Evolutionary conservation across 2,888 invertebrate genomes (phyloP).

Genomic region (Eudasyphora cyanicolor): DNA sequence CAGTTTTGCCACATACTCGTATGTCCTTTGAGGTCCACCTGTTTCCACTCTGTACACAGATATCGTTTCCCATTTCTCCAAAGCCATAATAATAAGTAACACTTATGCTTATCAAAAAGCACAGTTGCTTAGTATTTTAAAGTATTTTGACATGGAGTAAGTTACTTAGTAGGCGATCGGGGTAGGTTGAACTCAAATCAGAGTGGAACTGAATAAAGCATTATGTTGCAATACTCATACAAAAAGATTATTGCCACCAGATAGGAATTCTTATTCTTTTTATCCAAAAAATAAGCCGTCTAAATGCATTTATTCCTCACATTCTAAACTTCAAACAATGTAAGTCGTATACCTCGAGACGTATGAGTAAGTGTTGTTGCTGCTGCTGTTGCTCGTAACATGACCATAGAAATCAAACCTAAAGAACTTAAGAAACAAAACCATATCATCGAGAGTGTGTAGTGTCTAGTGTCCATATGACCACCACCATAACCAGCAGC

Average conservation of each 20-base stretch:
- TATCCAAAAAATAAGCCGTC: too few species aligned
- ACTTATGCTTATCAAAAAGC: constrained; percentile 40
- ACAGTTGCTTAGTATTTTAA: constrained; percentile 18
- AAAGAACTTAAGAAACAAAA: too few species aligned
- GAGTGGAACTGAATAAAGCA: constrained; percentile 26
- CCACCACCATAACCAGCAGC: constrained; percentile 5
- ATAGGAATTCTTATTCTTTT: not conserved
- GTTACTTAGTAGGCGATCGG: not conserved
- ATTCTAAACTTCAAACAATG: not conserved
- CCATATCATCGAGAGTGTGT: not conserved
- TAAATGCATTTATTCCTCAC: too few species aligned
- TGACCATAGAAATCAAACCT: constrained; percentile 5
- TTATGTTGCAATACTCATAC: constrained; percentile 24
- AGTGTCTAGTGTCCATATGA: too few species aligned
- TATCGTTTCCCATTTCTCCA: not conserved
- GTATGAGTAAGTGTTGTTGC: constrained; percentile 29
- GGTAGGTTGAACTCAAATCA: not conserved
- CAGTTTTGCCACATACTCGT: too few species aligned
- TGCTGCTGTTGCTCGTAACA: too few species aligned
- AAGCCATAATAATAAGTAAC: constrained; percentile 37
- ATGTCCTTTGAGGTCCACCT: not conserved
- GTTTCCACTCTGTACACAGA: not conserved
- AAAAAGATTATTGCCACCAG: constrained; percentile 37
- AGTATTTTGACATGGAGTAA: not conserved
- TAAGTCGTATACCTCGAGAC: not conserved